Evolutionary conservation across 1,140 invertebrate species (phyloP), one percentile per base, ranked within the genome.

Genomic region (Metopolophium dirhodum): DNA sequence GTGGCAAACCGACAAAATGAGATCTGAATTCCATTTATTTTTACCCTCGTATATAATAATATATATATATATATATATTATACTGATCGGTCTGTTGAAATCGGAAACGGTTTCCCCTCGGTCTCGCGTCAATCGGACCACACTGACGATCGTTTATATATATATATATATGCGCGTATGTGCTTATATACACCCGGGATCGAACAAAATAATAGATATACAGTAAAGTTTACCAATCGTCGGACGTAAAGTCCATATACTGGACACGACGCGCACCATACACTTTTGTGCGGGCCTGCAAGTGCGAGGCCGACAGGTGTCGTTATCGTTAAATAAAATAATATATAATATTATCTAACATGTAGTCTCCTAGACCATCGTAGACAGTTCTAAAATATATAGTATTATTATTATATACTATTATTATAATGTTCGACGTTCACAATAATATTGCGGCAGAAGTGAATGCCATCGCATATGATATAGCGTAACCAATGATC

Each of bases 1-100:
- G 30, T 77, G 30, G 61, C 0, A 77, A 77, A 77, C n/a, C 14
- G 61, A 77, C 30, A 77, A 77, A 77, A n/a, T 77, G 61, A 77
- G 61, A n/a, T 77, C 61, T 77, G 61, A 77, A 77, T 77, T 77
- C 14, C 61, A 77, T 77, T 77, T 77, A 77, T 77, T 77, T 77
- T 77, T 77, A 77, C n/a, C 30, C n/a, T n/a, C 61, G 14, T n/a
- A 77, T 2, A 77, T 77, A 68, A 30, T 22, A 8, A 57, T 26
- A 57, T 61, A 61, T 61, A 61, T 61, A 57, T 26, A 57, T 61
- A 61, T 61, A 61, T 61, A 68, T 30, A 61, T 68, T 14, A n/a
- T 77, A 77, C 30, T 77, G 30, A 77, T 77, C 61, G 30, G 30
- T n/a, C 61, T 3, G 61, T 20, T 77, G 61, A 77, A 77, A 77